phyloP scores from a whole-genome alignment of 2,888 invertebrate genomes.

The Lysandra bellargus region DNA sequence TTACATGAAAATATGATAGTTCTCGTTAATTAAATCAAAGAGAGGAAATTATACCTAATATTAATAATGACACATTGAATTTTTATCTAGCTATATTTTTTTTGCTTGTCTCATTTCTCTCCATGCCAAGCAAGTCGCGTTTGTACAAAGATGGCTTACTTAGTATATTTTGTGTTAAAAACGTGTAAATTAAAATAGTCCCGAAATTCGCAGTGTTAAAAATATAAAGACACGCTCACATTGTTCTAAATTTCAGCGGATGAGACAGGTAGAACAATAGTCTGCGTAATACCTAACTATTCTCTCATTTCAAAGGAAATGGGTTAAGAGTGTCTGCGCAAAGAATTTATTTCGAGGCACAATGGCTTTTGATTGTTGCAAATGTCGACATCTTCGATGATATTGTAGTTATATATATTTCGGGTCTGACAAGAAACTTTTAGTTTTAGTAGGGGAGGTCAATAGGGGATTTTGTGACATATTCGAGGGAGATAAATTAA shows the following conservation, averaged over 20 bases:
- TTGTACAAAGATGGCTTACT: no score
- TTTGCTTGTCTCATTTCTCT: no score
- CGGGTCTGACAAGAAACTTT: no score
- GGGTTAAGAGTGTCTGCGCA: constrained; percentile 28
- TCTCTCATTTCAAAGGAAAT: constrained; percentile 32
- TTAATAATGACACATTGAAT: no score
- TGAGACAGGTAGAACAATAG: constrained; percentile 26
- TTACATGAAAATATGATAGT: neutral
- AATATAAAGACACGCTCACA: constrained; percentile 10
- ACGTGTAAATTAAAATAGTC: neutral
- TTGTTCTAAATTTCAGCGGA: constrained; percentile 22
- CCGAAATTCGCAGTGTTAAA: constrained; percentile 8
- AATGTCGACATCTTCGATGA: neutral
- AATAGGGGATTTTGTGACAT: no score
- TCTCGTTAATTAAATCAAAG: neutral
- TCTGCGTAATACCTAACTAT: constrained; percentile 12
- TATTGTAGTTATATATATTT: neutral
- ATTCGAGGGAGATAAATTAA: no score
- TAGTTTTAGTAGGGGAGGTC: no score
- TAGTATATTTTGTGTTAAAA: neutral
- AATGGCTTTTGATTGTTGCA: constrained; percentile 14
- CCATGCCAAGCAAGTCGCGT: no score
- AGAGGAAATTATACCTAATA: no score
- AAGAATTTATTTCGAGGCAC: constrained; percentile 9
- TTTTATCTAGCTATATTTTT: neutral